These are phyloP conservation scores for Drosophila longiperda DNA, from an alignment of 2,888 invertebrate species.

Conservation along the genomic window DNA sequence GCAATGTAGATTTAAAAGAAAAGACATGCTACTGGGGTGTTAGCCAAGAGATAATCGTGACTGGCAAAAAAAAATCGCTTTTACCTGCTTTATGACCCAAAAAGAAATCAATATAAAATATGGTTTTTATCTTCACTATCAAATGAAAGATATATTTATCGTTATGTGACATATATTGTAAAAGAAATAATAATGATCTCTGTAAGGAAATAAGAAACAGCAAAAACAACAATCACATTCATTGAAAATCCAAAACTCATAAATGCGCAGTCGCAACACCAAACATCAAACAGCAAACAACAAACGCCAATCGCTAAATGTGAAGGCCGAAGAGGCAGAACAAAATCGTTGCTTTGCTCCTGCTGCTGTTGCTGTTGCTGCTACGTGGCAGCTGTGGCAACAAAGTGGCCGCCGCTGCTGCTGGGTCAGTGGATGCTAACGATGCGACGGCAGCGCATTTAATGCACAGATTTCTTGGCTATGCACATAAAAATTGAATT, in stretches of 20 bases:
- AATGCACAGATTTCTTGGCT: conserved; percentile 74
- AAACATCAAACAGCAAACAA: conserved; percentile 48
- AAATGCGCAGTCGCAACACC: conserved; percentile 71
- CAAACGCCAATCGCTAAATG: conserved; percentile 62
- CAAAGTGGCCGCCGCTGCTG: conserved; percentile 30
- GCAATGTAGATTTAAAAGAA: background rate
- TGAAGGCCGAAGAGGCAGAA: conserved; percentile 71
- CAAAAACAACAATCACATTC: conserved; percentile 14
- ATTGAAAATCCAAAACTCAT: conserved; percentile 47
- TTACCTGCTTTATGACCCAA: background rate
- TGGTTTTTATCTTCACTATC: background rate
- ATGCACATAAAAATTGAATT: conserved; percentile 73
- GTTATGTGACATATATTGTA: background rate
- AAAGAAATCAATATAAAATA: background rate
- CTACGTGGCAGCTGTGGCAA: conserved; percentile 54
- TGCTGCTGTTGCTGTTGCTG: conserved; percentile 14
- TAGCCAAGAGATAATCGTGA: background rate
- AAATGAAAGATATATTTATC: background rate
- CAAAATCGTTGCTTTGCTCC: conserved; percentile 39
- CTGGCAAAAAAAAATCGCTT: background rate
- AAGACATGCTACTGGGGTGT: background rate
- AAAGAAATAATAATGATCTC: background rate
- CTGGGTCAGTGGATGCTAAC: conserved; percentile 55
- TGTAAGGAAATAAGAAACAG: background rate
- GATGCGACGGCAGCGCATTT: conserved; percentile 71